Evolutionary conservation across 2,888 invertebrate genomes (phyloP), one percentile per base, ranked within the genome.

Genomic region (Hipparchia sbordonii): DNA sequence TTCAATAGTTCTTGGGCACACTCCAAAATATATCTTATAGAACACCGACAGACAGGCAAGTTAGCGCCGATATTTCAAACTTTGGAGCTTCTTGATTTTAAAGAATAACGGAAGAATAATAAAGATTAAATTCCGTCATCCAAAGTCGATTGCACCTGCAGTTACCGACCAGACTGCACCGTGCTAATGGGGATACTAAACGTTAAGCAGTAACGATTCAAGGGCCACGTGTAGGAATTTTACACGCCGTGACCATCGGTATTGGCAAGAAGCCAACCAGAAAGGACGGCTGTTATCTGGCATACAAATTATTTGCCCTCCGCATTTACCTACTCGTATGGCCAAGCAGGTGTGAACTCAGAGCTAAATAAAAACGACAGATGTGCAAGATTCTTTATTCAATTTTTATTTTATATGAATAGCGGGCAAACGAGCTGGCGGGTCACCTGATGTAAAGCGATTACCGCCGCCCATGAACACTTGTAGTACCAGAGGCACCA

Each of bases 141-240:
- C 2, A 4, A 39, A 39, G 39, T 5, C 39, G 39, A 39, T 39
- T 2, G 39, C 10, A 59, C 33, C 4, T 33, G 10, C 39, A 33
- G 10, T 59, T 5, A 33, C 33, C 10, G 39, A 9, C 59, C 10
- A 39, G 33, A 59, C 59, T 59, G 59, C 59, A 59, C 10, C 33
- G 59, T n/a, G n/a, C 12, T 61, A 61, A 45, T 10, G 61, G 39
- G n/a, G 46, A 61, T 46, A 23, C 23, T 1, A 0, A 61, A 61
- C n/a, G 45, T 10, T 46, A 33, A 46, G 46, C 33, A 61, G 10
- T 1, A n/a, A 2, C 12, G 45, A 45, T 46, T 46, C 46, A 61
- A 39, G 39, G 60, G 33, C 12, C n/a, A 46, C 45, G 61, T 61
- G 61, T 46, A 46, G 48, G 62, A 62, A 62, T 48, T 62, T 48